Evolutionary conservation across 1,140 invertebrate genomes (phyloP).

Genomic region (Probaryconus sp.): DNA sequence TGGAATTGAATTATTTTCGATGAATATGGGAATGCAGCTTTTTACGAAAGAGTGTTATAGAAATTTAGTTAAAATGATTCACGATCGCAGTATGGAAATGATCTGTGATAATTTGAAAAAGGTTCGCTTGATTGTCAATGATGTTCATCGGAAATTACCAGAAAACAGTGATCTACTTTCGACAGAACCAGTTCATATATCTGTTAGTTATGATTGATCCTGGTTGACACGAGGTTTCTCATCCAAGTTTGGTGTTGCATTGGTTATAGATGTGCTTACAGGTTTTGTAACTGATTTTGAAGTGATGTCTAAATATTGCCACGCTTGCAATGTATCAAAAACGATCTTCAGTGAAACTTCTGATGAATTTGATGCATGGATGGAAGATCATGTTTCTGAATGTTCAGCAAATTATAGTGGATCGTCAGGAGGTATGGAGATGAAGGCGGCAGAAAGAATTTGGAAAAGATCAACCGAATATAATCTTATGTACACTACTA

Average conservation of each 20-base stretch:
- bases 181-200: neutral
- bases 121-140: constrained; percentile 2
- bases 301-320: constrained; percentile 2
- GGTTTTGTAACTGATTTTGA: constrained; percentile 4
- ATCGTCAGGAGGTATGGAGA: constrained; percentile 8
- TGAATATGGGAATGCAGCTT: constrained; percentile 18
- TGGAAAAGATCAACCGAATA: constrained; percentile 2
- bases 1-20: constrained; percentile 7
- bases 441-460: constrained; percentile 8
- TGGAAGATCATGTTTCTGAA: constrained; percentile 9
- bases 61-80: constrained; percentile 3
- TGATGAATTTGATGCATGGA: constrained; percentile 1
- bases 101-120: constrained; percentile 1
- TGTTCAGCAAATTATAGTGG: constrained; percentile 10
- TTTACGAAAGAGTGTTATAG: constrained; percentile 1
- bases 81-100: constrained; percentile 4
- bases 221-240: constrained; percentile 8
- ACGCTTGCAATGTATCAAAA: constrained; percentile 10
- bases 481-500: constrained; percentile 8
- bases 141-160: constrained; percentile 3
- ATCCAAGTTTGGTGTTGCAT: constrained; percentile 10
- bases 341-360: constrained; percentile 1
- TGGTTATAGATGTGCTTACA: constrained; percentile 6
- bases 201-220: constrained; percentile 12
- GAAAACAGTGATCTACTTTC: constrained; percentile 8